A percentile compares a stretch with the other conserved stretches of the same genome.
Evolutionary conservation across 2,888 invertebrate genomes (phyloP).

Genomic region (Myopa tessellatipennis): DNA sequence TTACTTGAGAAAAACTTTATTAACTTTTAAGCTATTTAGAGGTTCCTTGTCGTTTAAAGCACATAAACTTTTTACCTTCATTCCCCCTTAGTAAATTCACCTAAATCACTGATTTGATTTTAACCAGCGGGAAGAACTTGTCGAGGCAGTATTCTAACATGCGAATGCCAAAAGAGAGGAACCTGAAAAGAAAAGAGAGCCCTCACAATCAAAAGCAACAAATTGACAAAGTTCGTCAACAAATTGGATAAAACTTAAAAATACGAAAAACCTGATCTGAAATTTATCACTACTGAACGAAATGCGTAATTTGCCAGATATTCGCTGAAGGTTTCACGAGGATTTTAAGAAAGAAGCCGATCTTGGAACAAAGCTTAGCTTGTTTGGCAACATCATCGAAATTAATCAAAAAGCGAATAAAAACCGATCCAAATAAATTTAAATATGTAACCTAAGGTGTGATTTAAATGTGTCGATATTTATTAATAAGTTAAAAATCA

Average conservation of each 20-base stretch:
- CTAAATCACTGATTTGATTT: not conserved
- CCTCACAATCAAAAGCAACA: not conserved
- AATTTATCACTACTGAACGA: not conserved
- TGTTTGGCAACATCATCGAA: too few relatives aligned
- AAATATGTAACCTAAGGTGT: too few relatives aligned
- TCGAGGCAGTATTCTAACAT: not conserved
- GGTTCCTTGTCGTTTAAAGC: too few relatives aligned
- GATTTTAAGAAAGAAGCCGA: too few relatives aligned
- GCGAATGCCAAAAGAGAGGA: not conserved
- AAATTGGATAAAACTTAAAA: not conserved
- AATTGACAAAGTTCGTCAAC: not conserved
- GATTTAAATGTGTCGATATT: too few relatives aligned
- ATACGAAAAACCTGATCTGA: not conserved
- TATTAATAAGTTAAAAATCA: too few relatives aligned
- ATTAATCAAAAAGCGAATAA: too few relatives aligned
- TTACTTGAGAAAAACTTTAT: too few relatives aligned
- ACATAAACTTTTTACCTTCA: too few relatives aligned
- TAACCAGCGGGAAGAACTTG: not conserved
- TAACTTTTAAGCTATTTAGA: too few relatives aligned
- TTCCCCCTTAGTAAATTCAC: not conserved
- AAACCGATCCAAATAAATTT: too few relatives aligned
- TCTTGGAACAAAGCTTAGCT: too few relatives aligned
- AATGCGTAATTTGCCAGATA: not conserved
- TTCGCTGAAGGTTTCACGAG: not conserved
- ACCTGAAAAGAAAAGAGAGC: not conserved